phyloP scores from a whole-genome alignment of 2,113 vertebrate genomes.

The Ptyas mucosa region DNA sequence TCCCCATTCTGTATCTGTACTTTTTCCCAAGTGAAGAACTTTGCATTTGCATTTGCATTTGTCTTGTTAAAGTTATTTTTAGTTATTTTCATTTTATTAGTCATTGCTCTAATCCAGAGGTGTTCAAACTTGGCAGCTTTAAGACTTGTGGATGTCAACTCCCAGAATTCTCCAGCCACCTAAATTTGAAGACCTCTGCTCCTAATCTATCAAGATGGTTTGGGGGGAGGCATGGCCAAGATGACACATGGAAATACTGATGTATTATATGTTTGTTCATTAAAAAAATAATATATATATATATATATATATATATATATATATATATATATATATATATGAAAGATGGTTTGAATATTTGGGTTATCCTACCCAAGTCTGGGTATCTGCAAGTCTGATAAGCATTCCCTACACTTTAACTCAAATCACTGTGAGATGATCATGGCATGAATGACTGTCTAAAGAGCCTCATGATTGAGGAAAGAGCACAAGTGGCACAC shows the following conservation, averaged over 20 bases:
- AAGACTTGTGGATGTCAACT: too few species aligned
- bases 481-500: neutral
- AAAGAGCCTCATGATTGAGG: neutral
- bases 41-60: too few species aligned
- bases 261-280: too few species aligned
- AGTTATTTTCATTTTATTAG: neutral
- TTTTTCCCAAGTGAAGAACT: neutral
- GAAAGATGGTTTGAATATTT: neutral
- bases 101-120: neutral
- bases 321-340: too few species aligned
- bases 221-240: too few species aligned
- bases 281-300: too few species aligned
- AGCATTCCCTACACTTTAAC: neutral
- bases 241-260: too few species aligned
- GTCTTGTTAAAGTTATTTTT: neutral
- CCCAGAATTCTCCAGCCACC: too few species aligned
- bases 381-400: neutral
- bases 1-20: neutral
- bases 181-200: too few species aligned
- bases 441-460: neutral
- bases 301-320: too few species aligned
- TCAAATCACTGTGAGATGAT: neutral
- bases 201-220: too few species aligned
- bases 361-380: neutral
- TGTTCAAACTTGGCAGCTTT: too few species aligned